Evolutionary conservation across 2,888 invertebrate genomes (phyloP), one percentile per base, ranked within the genome.

Genomic region (Glaucopsyche alexis): DNA sequence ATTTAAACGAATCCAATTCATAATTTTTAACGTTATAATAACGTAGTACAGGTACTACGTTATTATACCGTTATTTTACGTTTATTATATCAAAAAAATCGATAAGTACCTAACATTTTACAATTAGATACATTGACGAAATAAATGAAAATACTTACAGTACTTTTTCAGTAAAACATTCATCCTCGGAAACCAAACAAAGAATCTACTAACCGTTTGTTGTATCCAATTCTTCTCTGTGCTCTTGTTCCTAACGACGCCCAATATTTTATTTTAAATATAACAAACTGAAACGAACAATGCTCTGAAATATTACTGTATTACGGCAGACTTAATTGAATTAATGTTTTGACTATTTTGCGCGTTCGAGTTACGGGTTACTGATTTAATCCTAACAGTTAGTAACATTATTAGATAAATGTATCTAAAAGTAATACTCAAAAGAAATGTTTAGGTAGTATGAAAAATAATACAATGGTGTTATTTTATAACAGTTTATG

Each of bases 91-190:
- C 2, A 29, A 29, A 29, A 29, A 29, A 29, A n/a, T 42, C 8
- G 7, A 7, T 6, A n/a, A n/a, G n/a, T 42, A 7, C 8, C 42
- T 42, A 9, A 55, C 55, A 8, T 55, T 9, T 55, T 55, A 19
- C 19, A 16, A 9, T 19, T n/a, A n/a, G n/a, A n/a, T 4, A 19
- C 16, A 55, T 55, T 55, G 55, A n/a, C 55, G 55, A 49, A 70
- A 71, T 19, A n/a, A 75, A 72, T 65, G 55, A 72, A 64, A 16
- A 69, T 42, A 42, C 42, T 6, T 42, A 42, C 7, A 6, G 75
- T 75, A 73, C 72, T 75, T 75, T 76, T 76, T 72, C 71, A 52
- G 40, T 67, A 40, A 76, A 73, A 72, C 71, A 77, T 77, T 77
- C 76, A n/a, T n/a, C n/a, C 74, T 75, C 52, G 38, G 72, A 71